A percentile compares a stretch with the other conserved stretches of the same genome.
Conservation (phyloP, 2,113 vertebrate species). For the Eulacestoma nigropectus region DNA sequence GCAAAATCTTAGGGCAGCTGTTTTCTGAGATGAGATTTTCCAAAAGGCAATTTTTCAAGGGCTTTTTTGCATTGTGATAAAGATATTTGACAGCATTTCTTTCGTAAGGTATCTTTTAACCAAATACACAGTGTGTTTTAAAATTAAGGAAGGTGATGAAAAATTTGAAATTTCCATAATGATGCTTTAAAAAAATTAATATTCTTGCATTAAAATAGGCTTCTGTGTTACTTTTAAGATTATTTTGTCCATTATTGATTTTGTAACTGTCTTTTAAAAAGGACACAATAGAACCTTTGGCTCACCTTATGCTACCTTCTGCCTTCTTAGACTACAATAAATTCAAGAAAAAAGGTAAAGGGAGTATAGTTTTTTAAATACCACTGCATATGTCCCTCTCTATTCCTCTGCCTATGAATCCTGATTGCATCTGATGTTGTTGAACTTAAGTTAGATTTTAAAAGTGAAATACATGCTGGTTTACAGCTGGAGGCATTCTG, state of each 20-base stretch:
- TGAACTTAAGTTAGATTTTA: neutral
- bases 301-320: neutral
- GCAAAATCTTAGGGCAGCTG: neutral
- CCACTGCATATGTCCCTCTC: rapidly evolving
- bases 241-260: neutral
- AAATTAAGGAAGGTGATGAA: neutral
- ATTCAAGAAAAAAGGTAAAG: neutral
- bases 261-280: neutral
- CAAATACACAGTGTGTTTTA: neutral
- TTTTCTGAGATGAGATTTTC: neutral
- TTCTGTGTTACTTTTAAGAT: neutral
- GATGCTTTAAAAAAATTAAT: neutral
- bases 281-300: neutral
- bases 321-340: neutral
- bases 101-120: neutral
- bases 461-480: neutral
- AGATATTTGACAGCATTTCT: neutral
- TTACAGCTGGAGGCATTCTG: neutral
- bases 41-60: neutral
- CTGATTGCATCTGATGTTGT: neutral
- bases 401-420: neutral
- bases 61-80: neutral
- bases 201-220: neutral
- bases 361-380: neutral
- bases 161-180: neutral